phyloP scores from a whole-genome alignment of 2,888 invertebrate species.

The Nomada hirtipes region DNA sequence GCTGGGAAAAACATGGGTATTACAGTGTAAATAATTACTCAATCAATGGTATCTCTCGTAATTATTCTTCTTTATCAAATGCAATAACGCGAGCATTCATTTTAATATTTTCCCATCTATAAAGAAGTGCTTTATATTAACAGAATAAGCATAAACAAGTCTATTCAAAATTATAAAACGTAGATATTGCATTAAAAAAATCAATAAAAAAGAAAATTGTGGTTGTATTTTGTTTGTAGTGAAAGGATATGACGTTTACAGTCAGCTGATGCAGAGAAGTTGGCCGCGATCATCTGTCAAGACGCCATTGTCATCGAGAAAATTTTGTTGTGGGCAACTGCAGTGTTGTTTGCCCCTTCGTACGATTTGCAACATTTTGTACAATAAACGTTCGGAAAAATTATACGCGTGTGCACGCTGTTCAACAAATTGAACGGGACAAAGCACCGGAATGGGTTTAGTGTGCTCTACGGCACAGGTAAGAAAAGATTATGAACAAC shows the following conservation, averaged over 20 bases:
- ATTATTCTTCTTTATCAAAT: background rate
- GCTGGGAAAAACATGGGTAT: slow-evolving; percentile 86
- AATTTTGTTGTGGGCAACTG: background rate
- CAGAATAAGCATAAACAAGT: too few relatives aligned
- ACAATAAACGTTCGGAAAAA: slow-evolving; percentile 8
- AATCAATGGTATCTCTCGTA: background rate
- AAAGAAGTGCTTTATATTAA: too few relatives aligned
- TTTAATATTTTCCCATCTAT: background rate
- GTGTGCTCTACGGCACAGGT: slow-evolving; percentile 82
- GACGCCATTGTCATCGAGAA: slow-evolving; percentile 65
- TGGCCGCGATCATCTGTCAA: slow-evolving; percentile 48
- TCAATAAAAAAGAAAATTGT: background rate
- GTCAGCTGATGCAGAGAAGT: slow-evolving; percentile 71
- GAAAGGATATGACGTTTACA: slow-evolving; percentile 47
- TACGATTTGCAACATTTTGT: background rate
- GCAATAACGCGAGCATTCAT: too few relatives aligned
- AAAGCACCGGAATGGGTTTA: slow-evolving; percentile 76
- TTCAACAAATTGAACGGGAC: slow-evolving; percentile 19
- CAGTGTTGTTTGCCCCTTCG: slow-evolving; percentile 21
- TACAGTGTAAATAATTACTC: slow-evolving; percentile 85
- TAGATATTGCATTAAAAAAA: too few relatives aligned
- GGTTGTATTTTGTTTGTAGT: background rate
- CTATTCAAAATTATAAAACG: too few relatives aligned
- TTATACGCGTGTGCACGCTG: background rate
- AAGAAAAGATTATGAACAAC: slow-evolving; percentile 33